phyloP scores from a whole-genome alignment of 92 coral and sea anemone species.

The Scolanthus callimorphus region DNA sequence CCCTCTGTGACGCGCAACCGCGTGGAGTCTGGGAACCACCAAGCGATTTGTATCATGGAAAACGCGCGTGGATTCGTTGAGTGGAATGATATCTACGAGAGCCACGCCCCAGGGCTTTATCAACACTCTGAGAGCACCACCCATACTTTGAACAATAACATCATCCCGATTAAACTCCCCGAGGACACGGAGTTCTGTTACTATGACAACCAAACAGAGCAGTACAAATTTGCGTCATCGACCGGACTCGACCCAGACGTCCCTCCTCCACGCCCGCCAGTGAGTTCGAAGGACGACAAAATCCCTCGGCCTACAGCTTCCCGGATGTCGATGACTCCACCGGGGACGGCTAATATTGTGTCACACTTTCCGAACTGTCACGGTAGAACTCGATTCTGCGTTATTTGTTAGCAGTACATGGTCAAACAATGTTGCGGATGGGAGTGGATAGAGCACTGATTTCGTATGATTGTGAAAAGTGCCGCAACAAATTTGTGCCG shows the following conservation, averaged over 20 bases:
- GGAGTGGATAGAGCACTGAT: too few relatives aligned
- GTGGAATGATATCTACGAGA: constrained; percentile 69
- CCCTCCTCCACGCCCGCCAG: constrained; percentile 59
- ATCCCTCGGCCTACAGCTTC: constrained; percentile 39
- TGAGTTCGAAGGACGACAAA: constrained; percentile 47
- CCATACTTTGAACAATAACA: constrained; percentile 58
- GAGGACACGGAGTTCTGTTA: constrained; percentile 38
- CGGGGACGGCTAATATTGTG: constrained; percentile 51
- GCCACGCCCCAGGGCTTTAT: constrained; percentile 28
- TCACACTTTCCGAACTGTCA: constrained; percentile 51
- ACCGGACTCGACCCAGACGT: constrained; percentile 48
- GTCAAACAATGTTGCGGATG: too few relatives aligned
- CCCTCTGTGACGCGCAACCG: constrained; percentile 88
- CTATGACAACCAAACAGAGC: constrained; percentile 35
- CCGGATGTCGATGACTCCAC: constrained; percentile 26
- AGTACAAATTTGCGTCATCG: constrained; percentile 45
- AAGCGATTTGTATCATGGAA: constrained; percentile 73
- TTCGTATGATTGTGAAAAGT: too few relatives aligned
- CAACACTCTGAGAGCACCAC: constrained; percentile 87
- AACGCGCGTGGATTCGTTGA: constrained; percentile 86
- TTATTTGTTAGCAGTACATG: constrained; percentile 72
- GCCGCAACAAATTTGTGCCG: too few relatives aligned
- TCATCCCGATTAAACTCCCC: constrained; percentile 45
- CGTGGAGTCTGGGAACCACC: constrained; percentile 65
- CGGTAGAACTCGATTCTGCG: constrained; percentile 88